Evolutionary conservation across 1,140 invertebrate genomes (phyloP).

Genomic region (Drosophila busckii): DNA sequence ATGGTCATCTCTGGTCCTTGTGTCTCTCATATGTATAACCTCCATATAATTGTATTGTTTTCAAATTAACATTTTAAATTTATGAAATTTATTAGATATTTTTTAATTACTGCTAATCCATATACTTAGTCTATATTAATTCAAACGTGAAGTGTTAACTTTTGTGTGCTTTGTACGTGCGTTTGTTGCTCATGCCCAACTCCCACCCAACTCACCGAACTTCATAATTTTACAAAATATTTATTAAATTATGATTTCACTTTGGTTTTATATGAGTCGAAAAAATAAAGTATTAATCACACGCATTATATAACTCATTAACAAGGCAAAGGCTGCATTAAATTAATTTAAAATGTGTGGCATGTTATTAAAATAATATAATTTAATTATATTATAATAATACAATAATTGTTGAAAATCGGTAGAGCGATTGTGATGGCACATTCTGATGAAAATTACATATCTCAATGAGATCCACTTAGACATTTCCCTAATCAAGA

Average conservation of each 20-base stretch:
- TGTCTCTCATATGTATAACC: constrained; percentile 28
- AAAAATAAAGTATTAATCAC: too few relatives aligned
- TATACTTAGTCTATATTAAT: constrained; percentile 44
- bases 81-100: constrained; percentile 30
- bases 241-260: too few relatives aligned
- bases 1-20: constrained; percentile 1
- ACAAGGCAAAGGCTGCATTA: too few relatives aligned
- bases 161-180: constrained; percentile 46
- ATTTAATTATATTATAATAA: neutral
- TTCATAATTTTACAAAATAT: neutral
- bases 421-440: constrained; percentile 2
- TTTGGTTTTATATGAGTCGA: too few relatives aligned
- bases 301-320: too few relatives aligned
- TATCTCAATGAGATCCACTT: constrained; percentile 73
- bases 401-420: constrained; percentile 2
- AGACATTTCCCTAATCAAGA: constrained; percentile 67
- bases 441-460: constrained; percentile 17
- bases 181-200: constrained; percentile 28
- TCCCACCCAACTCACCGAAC: neutral
- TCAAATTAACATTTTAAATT: constrained; percentile 22
- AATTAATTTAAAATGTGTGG: constrained; percentile 51
- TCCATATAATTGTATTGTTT: constrained; percentile 27
- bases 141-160: constrained; percentile 33
- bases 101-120: constrained; percentile 50
- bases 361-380: constrained; percentile 47